Base-by-base conservation (phyloP, 2,113 vertebrate species). In the Cynocephalus volans region DNA sequence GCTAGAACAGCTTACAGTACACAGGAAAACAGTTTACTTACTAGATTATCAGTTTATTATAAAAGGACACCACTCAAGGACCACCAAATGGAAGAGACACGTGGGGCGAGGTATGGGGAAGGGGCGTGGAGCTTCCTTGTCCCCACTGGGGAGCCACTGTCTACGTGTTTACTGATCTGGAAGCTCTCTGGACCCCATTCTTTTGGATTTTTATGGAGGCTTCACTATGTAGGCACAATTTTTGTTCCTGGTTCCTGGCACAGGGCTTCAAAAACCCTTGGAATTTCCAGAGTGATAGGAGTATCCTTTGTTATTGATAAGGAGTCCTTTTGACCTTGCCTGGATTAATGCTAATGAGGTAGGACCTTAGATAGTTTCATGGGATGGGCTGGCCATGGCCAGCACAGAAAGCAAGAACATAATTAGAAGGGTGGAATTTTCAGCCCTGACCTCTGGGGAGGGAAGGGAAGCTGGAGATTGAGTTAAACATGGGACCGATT, bases 41-140 rank as follows among this genome's bases (percentile, higher is more conserved):
- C 28, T 67, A 36, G 31, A 13, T 41, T 33, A 5, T 3, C 36
- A 36, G n/a, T 11, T 76, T 50, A 31, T 28, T 23, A 21, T n/a
- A 11, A 48, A 21, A 75, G 31, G 36, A 4, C 28, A 56, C 41
- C 10, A 10, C 31, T 36, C 41, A 62, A 33, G 28, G 5, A 31
- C 11, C 31, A n/a, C 54, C 28, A 65, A 12, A 54, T 8, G 26
- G n/a, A 21, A 23, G 23, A 13, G 56, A 28, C 1, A 11, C 41
- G 11, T 13, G 26, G 54, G 64, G 21, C 3, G 2, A n/a, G 11
- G 18, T 3, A 6, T 1, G 0, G 10, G 18, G 23, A 6, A 6
- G 15, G 28, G 80, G 4, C 0, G 4, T 4, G 50, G 26, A 24
- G 8, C 4, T 26, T 19, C 13, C 14, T 0, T 15, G 4, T 23